Evolutionary conservation across 2,888 invertebrate species (phyloP), one percentile per base, ranked within the genome.

Genomic region (Scaptomyza cyrtandrae): DNA sequence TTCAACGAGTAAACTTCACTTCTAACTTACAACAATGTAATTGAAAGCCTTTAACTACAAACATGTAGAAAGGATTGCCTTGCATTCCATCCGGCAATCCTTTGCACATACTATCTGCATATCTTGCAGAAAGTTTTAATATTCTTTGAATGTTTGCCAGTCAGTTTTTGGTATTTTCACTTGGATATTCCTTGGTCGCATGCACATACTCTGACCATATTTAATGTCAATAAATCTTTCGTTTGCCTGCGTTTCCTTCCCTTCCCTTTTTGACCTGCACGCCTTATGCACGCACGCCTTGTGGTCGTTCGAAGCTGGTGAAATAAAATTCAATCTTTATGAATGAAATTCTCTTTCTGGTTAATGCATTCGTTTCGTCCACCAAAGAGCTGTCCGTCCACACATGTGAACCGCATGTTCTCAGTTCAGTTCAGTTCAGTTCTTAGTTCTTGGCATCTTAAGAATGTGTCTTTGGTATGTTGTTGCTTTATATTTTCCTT

Each of bases 391-490:
- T 68, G 70, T 55, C 60, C 58, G 70, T 55, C 60, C 58, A 67
- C 79, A 80, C 73, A 82, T 86, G 72, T 75, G 86, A 80, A 53
- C 78, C 76, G 73, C 74, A 83, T 82, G 73, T 82, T 72, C 31
- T 39, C 24, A 43, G 50, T 33, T 35, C 44, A 9, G 50, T 33
- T 35, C 44, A 9, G 27, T 6, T 19, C 37, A 6, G 67, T 79
- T 77, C 19, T 43, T 14, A 6, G 39, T 39, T 48, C 29, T 13
- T 29, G 29, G 62, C 71, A 67, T 57, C 66, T 75, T 29, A 37
- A 13, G 48, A 54, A 67, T 67, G 46, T 71, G 37, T 50, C 33
- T 41, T 19, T 50, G 35, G 35, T n/a, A 46, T 62, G 44, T 33
- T n/a, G n/a, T n/a, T 48, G 44, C 9, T 41, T 46, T 45, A 60